phyloP scores from a whole-genome alignment of 2,888 invertebrate genomes.

The Agonopterix alstromeriana region DNA sequence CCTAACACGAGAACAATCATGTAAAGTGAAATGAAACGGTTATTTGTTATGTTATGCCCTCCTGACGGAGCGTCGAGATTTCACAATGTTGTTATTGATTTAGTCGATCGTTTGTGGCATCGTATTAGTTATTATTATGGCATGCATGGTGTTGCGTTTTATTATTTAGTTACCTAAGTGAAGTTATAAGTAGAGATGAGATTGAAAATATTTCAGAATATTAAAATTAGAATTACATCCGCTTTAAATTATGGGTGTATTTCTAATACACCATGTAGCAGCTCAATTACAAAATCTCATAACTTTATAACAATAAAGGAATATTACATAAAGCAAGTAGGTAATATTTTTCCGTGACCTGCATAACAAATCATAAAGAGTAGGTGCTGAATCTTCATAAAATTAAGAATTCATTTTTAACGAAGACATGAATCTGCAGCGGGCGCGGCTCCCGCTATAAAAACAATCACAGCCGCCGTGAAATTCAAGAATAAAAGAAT shows the following conservation, averaged over 20 bases:
- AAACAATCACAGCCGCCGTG: conserved; percentile 64
- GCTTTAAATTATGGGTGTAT: background rate
- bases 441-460: conserved; percentile 46
- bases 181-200: background rate
- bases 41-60: conserved; percentile 73
- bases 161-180: too few species aligned
- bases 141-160: conserved; percentile 1
- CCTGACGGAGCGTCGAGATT: conserved; percentile 51
- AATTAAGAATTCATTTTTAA: conserved; percentile 72
- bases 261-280: background rate
- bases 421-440: conserved; percentile 61
- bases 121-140: conserved; percentile 17
- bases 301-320: background rate
- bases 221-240: too few species aligned
- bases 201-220: too few species aligned
- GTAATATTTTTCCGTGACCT: conserved; percentile 1
- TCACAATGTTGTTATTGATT: conserved; percentile 56
- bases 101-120: conserved; percentile 50
- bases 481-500: conserved; percentile 68
- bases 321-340: background rate
- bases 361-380: conserved; percentile 46
- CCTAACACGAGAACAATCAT: conserved; percentile 73
- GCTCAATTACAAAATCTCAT: background rate
- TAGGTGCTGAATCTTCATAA: conserved; percentile 63
- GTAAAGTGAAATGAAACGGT: conserved; percentile 77